These are phyloP conservation scores for Onychostruthus taczanowskii DNA, from an alignment of 2,113 vertebrate genomes.

Conservation along the genomic window DNA sequence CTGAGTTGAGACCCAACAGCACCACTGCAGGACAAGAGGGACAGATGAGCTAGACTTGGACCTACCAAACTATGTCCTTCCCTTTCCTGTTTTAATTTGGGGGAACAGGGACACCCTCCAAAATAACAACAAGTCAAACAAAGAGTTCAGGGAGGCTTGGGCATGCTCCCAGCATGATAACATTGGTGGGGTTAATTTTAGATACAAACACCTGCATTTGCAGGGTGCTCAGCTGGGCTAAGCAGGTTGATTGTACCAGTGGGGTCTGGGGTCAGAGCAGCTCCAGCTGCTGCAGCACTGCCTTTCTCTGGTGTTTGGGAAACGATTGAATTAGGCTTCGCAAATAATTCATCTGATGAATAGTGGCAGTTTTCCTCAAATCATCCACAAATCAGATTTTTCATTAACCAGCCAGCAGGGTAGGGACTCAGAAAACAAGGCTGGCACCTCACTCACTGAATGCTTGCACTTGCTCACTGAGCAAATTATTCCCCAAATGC, in stretches of 20 bases:
- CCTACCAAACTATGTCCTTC: not conserved
- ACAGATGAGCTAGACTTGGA: not conserved
- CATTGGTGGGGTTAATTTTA: not conserved
- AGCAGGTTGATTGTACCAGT: not conserved
- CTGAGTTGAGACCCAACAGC: not conserved
- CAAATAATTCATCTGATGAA: slow-evolving; percentile 46
- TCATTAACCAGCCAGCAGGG: not conserved
- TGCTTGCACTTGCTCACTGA: not conserved
- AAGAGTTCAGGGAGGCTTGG: not conserved
- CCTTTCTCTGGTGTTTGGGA: not conserved
- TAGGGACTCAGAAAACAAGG: slow-evolving; percentile 8
- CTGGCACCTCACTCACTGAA: not conserved
- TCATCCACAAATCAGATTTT: slow-evolving; percentile 53
- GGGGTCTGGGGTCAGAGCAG: not conserved
- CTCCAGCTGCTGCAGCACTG: not conserved
- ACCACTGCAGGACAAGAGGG: rapidly evolving
- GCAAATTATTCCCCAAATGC: not conserved
- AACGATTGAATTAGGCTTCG: slow-evolving; percentile 20
- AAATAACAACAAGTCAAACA: not conserved
- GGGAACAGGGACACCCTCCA: rapidly evolving
- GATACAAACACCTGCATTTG: not conserved
- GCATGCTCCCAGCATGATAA: not conserved
- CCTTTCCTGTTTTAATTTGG: not conserved
- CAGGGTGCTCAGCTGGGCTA: not conserved
- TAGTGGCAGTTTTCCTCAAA: slow-evolving; percentile 51